These are phyloP conservation scores for Rhamphomyia laevipes DNA, from an alignment of 2,888 invertebrate species.

Conservation along the genomic window DNA sequence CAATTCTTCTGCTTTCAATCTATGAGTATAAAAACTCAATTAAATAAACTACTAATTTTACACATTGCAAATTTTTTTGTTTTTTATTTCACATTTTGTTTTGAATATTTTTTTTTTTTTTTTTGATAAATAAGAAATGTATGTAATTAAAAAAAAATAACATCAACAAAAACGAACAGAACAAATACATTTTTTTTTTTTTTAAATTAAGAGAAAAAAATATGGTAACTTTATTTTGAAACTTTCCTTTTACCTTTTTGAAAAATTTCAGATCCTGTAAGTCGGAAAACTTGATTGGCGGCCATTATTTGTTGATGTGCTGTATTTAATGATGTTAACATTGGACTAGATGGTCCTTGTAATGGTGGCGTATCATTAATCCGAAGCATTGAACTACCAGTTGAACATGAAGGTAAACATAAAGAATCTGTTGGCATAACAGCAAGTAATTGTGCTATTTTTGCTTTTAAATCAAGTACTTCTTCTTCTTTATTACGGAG, in stretches of 20 bases:
- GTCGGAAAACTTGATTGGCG: constrained; percentile 17
- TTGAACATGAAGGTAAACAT: constrained; percentile 42
- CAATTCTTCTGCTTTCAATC: too few species aligned
- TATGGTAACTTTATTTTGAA: too few species aligned
- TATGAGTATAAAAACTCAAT: too few species aligned
- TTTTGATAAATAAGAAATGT: too few species aligned
- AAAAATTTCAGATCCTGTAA: neutral
- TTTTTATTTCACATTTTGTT: too few species aligned
- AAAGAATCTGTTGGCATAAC: constrained; percentile 62
- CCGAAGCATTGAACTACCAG: constrained; percentile 48
- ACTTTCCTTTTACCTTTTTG: neutral
- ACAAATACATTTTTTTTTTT: too few species aligned
- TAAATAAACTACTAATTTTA: too few species aligned
- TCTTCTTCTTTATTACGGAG: constrained; percentile 81
- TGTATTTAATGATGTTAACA: constrained; percentile 22
- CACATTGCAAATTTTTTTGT: too few species aligned
- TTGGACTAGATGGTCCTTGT: constrained; percentile 37
- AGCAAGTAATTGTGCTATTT: constrained; percentile 86
- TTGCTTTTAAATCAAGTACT: constrained; percentile 78
- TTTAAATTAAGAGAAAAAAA: too few species aligned
- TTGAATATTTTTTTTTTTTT: too few species aligned
- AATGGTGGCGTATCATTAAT: constrained; percentile 40
- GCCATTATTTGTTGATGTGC: constrained; percentile 20
- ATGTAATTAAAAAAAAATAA: too few species aligned
- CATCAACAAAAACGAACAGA: too few species aligned